Base-by-base conservation (phyloP, 2,797 vertebrate genomes). In the Scleropages formosus region DNA sequence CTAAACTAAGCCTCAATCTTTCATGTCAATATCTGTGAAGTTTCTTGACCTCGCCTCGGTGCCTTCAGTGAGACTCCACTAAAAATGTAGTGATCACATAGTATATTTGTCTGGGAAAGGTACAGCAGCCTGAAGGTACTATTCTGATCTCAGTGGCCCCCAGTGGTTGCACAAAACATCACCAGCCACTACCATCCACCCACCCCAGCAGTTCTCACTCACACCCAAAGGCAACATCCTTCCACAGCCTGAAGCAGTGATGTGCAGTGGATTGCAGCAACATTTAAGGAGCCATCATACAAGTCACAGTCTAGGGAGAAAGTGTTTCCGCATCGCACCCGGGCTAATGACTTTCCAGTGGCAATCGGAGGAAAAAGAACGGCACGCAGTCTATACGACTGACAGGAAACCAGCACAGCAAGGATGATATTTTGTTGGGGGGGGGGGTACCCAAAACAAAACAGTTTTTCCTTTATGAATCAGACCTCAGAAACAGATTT, bases 391-490 rank as follows among this genome's bases (percentile, higher is more conserved):
- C 53, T 18, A 2, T 56, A 56, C 53, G 56, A 10, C 26, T 56
- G 51, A 27, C 51, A 71, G 68, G 68, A 73, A 64, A 20, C 1
- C 44, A 46, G 70, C 22, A 22, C 27, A 16, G 31, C 64, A 51
- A 20, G 64, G 44, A 53, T 63, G 26, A 63, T 61, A 63, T 53
- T 49, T 64, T 26, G 16, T 16, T 27, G 44, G 44, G 8, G 15
- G 24, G 22, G 22, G 27, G 4, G 56, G 4, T 24, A 20, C n/a
- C n/a, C n/a, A n/a, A n/a, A n/a, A n/a, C n/a, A n/a, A n/a, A n/a
- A n/a, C n/a, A n/a, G n/a, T n/a, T 68, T 49, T 44, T 44, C 53
- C 27, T 73, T 61, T 61, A 27, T 31, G 16, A 31, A 64, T 61
- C 71, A 61, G 56, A 61, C 27, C 22, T 11, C 8, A 24, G n/a